A percentile compares a stretch with the other conserved stretches of the same genome.
These are phyloP conservation scores for Meandrusa payeni DNA, from an alignment of 2,888 invertebrate genomes.

Conservation along the genomic window DNA sequence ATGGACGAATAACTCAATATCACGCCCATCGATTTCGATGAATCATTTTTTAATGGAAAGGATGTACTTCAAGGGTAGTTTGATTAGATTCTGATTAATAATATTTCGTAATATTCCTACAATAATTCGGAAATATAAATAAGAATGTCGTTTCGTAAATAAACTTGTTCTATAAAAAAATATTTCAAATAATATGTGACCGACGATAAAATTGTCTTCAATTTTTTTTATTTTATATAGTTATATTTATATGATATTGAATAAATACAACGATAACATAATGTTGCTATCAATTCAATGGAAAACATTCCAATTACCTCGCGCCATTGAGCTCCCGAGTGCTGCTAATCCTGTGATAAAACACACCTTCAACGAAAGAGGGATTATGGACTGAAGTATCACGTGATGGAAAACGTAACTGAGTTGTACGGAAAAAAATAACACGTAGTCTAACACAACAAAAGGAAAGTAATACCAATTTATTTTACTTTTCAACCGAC, in stretches of 20 bases:
- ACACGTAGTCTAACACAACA: background rate
- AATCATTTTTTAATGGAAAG: no score
- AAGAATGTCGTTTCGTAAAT: no score
- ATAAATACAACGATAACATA: slow-evolving; percentile 8
- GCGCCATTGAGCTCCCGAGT: slow-evolving; percentile 11
- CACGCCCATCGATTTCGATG: no score
- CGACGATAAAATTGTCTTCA: background rate
- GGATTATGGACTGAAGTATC: slow-evolving; percentile 5
- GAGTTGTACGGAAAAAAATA: slow-evolving; percentile 2
- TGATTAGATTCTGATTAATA: no score
- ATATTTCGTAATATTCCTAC: no score
- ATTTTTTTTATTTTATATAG: background rate
- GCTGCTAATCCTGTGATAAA: slow-evolving; percentile 12
- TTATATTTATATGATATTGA: background rate
- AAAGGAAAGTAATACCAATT: no score
- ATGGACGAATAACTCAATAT: no score
- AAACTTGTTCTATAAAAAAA: no score
- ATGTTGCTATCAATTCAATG: slow-evolving; percentile 6
- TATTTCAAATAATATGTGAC: no score
- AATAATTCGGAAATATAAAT: no score
- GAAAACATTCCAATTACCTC: slow-evolving; percentile 9
- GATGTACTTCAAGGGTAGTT: no score
- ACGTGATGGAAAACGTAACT: background rate
- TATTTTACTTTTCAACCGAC: no score
- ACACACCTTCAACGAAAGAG: slow-evolving; percentile 10